Evolutionary conservation across 1,140 invertebrate species (phyloP).

Genomic region (Drosophila albomicans): DNA sequence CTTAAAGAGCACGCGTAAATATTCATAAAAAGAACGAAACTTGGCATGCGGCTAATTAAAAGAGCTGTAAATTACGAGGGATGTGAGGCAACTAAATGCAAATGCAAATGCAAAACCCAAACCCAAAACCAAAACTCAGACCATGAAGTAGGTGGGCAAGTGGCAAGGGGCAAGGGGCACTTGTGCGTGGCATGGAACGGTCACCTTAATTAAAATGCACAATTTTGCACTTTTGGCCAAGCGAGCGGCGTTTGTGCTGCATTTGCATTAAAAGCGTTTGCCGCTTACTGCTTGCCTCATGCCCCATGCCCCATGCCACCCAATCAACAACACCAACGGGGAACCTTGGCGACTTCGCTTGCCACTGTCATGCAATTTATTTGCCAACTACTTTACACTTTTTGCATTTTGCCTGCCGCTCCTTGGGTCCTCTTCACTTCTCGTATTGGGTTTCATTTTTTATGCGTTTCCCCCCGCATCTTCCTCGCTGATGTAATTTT

Average conservation of each 20-base stretch:
- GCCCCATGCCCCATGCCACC: conserved; percentile 5
- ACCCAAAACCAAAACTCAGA: conserved; percentile 15
- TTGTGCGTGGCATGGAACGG: conserved; percentile 59
- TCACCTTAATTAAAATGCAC: conserved; percentile 84
- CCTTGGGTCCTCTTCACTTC: conserved; percentile 21
- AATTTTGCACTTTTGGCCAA: conserved; percentile 81
- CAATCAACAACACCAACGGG: conserved; percentile 22
- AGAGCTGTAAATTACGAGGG: conserved; percentile 77
- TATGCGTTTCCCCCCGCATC: conserved; percentile 47
- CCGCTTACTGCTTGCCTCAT: background rate
- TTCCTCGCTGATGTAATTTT: conserved; percentile 48
- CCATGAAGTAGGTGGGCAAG: conserved; percentile 10
- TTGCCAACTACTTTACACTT: conserved; percentile 76
- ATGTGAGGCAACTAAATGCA: conserved; percentile 64
- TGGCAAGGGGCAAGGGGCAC: conserved; percentile 1
- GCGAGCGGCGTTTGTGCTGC: conserved; percentile 65
- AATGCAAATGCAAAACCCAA: conserved; percentile 59
- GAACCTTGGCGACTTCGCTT: conserved; percentile 62
- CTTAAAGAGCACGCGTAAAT: conserved; percentile 78
- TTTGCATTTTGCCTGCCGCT: conserved; percentile 28
- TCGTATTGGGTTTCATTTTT: conserved; percentile 69
- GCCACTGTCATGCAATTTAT: conserved; percentile 72
- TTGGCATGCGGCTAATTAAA: conserved; percentile 80
- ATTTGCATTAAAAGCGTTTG: conserved; percentile 76
- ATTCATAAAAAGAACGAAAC: conserved; percentile 68